phyloP scores from a whole-genome alignment of 2,888 invertebrate genomes.

The Mesorhabditis sp. region DNA sequence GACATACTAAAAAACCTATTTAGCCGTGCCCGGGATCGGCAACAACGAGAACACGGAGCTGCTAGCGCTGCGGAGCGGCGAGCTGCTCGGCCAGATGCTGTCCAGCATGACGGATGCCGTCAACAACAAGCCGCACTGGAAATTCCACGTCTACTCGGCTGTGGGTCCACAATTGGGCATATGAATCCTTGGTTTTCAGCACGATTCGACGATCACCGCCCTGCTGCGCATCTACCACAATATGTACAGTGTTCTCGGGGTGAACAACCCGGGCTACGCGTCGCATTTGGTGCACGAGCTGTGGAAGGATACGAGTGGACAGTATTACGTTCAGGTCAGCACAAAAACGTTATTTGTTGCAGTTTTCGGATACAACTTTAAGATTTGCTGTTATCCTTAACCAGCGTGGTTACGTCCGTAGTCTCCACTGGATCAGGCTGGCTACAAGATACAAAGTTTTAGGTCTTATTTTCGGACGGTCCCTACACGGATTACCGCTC shows the following conservation, averaged over 20 bases:
- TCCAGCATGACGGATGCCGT: neutral
- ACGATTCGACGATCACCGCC: slow-evolving; percentile 1
- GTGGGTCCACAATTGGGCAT: neutral
- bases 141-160: slow-evolving; percentile 4
- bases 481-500: neutral
- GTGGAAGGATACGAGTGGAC: slow-evolving; percentile 2
- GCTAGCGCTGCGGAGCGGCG: neutral
- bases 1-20: neutral
- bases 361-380: neutral
- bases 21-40: neutral
- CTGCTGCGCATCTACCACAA: neutral
- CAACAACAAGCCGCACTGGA: neutral
- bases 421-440: no score
- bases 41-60: neutral
- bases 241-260: neutral
- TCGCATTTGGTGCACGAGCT: slow-evolving; percentile 5
- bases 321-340: slow-evolving; percentile 4
- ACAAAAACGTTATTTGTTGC: neutral
- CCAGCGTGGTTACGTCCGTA: no score
- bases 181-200: neutral
- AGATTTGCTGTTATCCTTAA: no score
- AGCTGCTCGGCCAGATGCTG: neutral
- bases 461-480: neutral
- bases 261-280: slow-evolving; percentile 5
- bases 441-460: neutral